Evolutionary conservation across 2,888 invertebrate species (phyloP).

Genomic region (Acronicta leporina): DNA sequence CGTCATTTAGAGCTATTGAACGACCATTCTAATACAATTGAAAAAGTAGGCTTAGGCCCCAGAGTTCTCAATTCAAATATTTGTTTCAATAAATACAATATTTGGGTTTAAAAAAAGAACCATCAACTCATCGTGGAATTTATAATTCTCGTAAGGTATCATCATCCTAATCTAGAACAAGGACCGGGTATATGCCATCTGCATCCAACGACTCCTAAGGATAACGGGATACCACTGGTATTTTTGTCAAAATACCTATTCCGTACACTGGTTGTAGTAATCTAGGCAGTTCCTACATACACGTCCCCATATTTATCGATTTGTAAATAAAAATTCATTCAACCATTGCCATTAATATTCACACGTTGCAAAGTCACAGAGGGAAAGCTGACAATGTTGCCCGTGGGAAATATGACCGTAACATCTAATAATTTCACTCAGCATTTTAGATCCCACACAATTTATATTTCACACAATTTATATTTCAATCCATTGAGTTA

Average conservation of each 20-base stretch:
- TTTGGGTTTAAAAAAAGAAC: background rate
- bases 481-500: slow-evolving; percentile 16
- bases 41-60: too few species aligned
- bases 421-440: slow-evolving; percentile 39
- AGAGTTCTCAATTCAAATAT: background rate
- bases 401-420: slow-evolving; percentile 38
- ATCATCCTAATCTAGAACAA: background rate
- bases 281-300: too few species aligned
- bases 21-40: too few species aligned
- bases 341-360: slow-evolving; percentile 25
- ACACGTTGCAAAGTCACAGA: slow-evolving; percentile 12
- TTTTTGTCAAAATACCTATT: too few species aligned
- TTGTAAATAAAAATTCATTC: slow-evolving; percentile 4
- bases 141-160: too few species aligned
- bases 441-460: slow-evolving; percentile 44
- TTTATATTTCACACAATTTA: slow-evolving; percentile 46
- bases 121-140: background rate
- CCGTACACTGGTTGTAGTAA: too few species aligned
- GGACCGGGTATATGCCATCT: too few species aligned
- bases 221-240: too few species aligned
- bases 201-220: too few species aligned
- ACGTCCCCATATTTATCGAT: too few species aligned
- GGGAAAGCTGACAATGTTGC: slow-evolving; percentile 27
- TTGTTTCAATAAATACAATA: too few species aligned
- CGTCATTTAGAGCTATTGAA: too few species aligned